phyloP scores from a whole-genome alignment of 2,888 invertebrate genomes.

The Tanytarsus gracilentus region DNA sequence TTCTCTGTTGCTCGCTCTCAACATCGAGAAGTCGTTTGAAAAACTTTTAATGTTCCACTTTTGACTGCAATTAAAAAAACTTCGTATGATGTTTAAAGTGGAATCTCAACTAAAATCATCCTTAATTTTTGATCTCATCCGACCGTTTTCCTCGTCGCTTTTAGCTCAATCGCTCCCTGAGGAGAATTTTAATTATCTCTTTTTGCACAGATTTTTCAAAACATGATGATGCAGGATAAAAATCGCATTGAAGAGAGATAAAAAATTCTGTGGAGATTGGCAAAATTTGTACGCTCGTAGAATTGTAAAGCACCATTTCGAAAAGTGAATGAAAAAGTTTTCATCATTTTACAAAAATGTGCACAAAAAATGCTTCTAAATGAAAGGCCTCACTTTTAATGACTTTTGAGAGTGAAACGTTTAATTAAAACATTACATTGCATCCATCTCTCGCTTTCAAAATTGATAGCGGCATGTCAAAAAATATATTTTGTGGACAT shows the following conservation, averaged over 20 bases:
- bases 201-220: not conserved
- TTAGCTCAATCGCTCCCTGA: too few species aligned
- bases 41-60: not conserved
- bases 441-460: not conserved
- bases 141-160: not conserved
- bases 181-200: constrained; percentile 7
- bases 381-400: not conserved
- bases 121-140: constrained; percentile 1
- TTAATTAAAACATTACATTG: constrained; percentile 26
- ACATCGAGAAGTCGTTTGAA: too few species aligned
- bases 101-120: not conserved
- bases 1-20: not conserved
- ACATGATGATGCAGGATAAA: not conserved
- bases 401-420: not conserved
- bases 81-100: constrained; percentile 7
- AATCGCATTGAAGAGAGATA: not conserved
- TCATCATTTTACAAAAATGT: too few species aligned
- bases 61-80: not conserved
- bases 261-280: too few species aligned
- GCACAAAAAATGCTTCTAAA: too few species aligned
- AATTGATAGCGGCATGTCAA: not conserved
- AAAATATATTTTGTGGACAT: too few species aligned
- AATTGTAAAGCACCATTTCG: too few species aligned
- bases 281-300: too few species aligned
- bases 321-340: too few species aligned